These are phyloP conservation scores for Australoheros facetus DNA, from an alignment of 2,797 vertebrate species.

Conservation along the genomic window DNA sequence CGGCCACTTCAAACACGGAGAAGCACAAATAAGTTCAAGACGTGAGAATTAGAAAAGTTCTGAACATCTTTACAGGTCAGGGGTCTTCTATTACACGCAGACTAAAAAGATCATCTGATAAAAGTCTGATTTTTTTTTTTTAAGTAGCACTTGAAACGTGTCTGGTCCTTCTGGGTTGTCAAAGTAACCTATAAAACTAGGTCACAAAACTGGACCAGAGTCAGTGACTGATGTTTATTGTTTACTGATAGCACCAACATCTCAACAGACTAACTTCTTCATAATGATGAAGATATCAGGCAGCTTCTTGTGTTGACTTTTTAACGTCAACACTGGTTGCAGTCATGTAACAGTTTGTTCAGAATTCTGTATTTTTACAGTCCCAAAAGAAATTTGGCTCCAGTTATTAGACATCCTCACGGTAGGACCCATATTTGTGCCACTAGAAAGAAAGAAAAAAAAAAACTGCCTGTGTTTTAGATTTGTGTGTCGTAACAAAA, in stretches of 20 bases:
- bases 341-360: conserved; percentile 35
- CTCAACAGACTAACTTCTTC: conserved; percentile 1
- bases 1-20: conserved; percentile 39
- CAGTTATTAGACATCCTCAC: background rate
- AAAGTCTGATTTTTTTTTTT: conserved; percentile 3
- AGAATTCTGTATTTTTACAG: conserved; percentile 22
- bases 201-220: conserved; percentile 51
- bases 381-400: conserved; percentile 2
- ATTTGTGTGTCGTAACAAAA: background rate
- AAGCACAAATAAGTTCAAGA: conserved; percentile 38
- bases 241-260: conserved; percentile 38
- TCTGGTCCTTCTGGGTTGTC: conserved; percentile 23
- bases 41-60: conserved; percentile 39
- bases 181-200: conserved; percentile 81
- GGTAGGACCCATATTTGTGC: background rate
- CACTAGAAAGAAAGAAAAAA: background rate
- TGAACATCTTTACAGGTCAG: conserved; percentile 6
- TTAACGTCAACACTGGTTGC: conserved; percentile 31
- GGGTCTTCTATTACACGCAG: background rate
- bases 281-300: background rate
- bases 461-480: background rate
- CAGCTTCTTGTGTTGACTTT: conserved; percentile 15
- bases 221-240: conserved; percentile 39
- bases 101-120: conserved; percentile 15
- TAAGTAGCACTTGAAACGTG: conserved; percentile 49